phyloP scores from a whole-genome alignment of 2,888 invertebrate genomes.

The Hypsopygia costalis region DNA sequence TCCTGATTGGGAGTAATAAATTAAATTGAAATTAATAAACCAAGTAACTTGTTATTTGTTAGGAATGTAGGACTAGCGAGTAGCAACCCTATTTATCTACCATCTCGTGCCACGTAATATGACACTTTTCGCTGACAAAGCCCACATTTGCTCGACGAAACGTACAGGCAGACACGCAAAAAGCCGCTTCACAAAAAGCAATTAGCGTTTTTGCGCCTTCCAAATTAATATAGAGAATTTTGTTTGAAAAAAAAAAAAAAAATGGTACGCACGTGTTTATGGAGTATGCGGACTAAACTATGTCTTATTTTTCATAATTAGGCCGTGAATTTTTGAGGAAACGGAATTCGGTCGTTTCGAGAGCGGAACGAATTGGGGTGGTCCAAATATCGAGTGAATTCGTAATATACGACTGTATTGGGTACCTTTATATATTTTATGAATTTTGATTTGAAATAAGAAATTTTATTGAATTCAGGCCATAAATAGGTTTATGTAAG shows the following conservation, averaged over 20 bases:
- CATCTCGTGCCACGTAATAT: conserved; percentile 78
- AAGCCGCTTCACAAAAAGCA: conserved; percentile 70
- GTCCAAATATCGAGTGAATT: conserved; percentile 36
- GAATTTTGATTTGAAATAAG: too few relatives aligned
- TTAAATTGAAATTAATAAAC: too few relatives aligned
- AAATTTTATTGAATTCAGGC: too few relatives aligned
- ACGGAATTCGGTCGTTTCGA: conserved; percentile 29
- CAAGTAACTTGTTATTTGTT: too few relatives aligned
- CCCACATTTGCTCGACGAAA: conserved; percentile 69
- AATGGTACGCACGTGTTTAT: conserved; percentile 68
- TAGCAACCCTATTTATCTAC: conserved; percentile 65
- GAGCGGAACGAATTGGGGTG: conserved; percentile 47
- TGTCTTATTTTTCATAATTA: conserved; percentile 79
- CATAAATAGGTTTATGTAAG: too few relatives aligned
- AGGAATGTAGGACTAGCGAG: too few relatives aligned
- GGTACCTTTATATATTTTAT: too few relatives aligned
- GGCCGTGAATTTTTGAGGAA: conserved; percentile 59
- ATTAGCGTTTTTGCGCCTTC: conserved; percentile 67
- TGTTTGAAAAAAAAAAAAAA: conserved; percentile 45
- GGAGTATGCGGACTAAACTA: conserved; percentile 60
- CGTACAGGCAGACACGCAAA: conserved; percentile 56
- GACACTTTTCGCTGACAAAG: conserved; percentile 79
- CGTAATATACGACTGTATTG: too few relatives aligned
- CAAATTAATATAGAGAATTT: conserved; percentile 74
- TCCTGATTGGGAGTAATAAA: too few relatives aligned